Conservation (phyloP, 2,113 vertebrate genomes). For the Sapajus apella region DNA sequence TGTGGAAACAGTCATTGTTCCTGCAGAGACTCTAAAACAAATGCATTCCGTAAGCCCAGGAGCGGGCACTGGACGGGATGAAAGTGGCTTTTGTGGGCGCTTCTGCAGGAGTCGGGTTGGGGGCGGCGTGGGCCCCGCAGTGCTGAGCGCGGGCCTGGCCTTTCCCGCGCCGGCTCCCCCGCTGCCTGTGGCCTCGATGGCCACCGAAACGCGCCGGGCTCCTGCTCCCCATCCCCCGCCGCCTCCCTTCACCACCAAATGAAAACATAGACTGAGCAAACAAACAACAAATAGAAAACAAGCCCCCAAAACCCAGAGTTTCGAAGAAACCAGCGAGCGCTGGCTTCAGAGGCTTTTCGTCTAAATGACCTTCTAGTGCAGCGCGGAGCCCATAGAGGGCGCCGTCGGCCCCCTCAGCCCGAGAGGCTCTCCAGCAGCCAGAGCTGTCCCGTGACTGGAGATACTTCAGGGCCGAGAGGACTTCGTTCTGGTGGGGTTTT, state of each 20-base stretch:
- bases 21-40: neutral
- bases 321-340: neutral
- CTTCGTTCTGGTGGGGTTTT: constrained; percentile 10
- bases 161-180: too few species aligned
- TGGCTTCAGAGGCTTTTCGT: neutral
- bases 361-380: constrained; percentile 5
- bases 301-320: neutral
- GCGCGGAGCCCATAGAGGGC: constrained; percentile 1
- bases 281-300: neutral
- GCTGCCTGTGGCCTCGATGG: neutral
- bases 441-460: neutral
- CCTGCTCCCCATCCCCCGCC: neutral
- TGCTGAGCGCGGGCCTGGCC: neutral
- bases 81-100: constrained; percentile 32
- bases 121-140: neutral
- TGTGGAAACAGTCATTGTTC: neutral
- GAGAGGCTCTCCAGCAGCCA: neutral
- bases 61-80: neutral
- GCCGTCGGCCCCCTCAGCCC: neutral
- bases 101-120: neutral
- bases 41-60: neutral
- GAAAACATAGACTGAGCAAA: neutral
- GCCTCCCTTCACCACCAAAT: neutral
- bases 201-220: neutral
- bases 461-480: neutral